These are phyloP conservation scores for Temnothorax rugatulus DNA, from an alignment of 2,888 invertebrate species.

Conservation along the genomic window DNA sequence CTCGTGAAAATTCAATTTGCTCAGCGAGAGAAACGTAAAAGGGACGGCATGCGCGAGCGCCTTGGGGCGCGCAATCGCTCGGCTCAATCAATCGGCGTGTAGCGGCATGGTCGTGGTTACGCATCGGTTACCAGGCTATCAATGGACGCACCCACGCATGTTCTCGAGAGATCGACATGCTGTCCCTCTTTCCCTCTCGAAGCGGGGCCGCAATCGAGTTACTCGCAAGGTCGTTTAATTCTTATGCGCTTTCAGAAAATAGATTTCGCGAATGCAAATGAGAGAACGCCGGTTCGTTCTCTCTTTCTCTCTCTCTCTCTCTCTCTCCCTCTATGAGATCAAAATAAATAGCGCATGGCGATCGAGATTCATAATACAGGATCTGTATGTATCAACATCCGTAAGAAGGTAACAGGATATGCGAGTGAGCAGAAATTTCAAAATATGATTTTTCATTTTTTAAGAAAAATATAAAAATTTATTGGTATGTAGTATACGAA, in stretches of 20 bases:
- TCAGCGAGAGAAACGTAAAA: conserved; percentile 17
- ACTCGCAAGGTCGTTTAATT: conserved; percentile 76
- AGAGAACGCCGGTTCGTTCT: not conserved
- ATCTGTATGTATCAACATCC: not conserved
- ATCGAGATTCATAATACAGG: conserved; percentile 12
- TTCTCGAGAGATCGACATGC: conserved; percentile 70
- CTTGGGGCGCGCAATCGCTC: conserved; percentile 58
- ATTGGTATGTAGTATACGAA: not conserved
- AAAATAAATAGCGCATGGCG: conserved; percentile 61
- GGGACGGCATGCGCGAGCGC: conserved; percentile 39
- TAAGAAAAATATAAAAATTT: not conserved
- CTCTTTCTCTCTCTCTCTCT: not conserved
- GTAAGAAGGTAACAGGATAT: not conserved
- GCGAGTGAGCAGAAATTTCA: conserved; percentile 9
- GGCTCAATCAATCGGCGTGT: conserved; percentile 52
- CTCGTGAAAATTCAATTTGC: conserved; percentile 48
- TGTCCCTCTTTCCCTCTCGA: conserved; percentile 53
- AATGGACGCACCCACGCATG: conserved; percentile 81
- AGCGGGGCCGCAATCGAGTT: conserved; percentile 51
- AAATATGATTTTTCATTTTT: conserved; percentile 9
- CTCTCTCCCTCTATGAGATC: conserved; percentile 3
- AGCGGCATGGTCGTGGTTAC: conserved; percentile 69
- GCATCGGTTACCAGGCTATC: conserved; percentile 79
- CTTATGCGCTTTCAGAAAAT: conserved; percentile 73
- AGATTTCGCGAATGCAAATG: conserved; percentile 72